Evolutionary conservation across 2,888 invertebrate species (phyloP).

Genomic region (Cabera pusaria): DNA sequence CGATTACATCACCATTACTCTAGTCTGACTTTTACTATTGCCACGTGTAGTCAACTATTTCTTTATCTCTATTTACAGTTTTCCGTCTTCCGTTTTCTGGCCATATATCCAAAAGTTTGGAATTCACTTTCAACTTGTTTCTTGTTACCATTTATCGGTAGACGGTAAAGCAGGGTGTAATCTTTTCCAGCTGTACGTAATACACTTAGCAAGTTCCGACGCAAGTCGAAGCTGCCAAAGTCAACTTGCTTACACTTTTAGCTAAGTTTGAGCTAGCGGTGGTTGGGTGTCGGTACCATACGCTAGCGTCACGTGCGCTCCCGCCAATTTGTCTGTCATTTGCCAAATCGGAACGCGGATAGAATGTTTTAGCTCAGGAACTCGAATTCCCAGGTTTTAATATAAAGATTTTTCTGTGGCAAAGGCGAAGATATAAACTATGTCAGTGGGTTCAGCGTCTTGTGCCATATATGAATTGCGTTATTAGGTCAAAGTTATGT

Average conservation of each 20-base stretch:
- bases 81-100: no score
- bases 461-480: no score
- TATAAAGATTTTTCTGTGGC: not conserved
- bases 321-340: conserved; percentile 71
- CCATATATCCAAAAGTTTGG: no score
- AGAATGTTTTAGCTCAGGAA: conserved; percentile 40
- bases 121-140: no score
- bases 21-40: no score
- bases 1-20: no score
- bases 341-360: conserved; percentile 64
- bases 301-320: conserved; percentile 55
- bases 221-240: conserved; percentile 34
- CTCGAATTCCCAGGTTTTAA: not conserved
- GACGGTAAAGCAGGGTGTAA: not conserved
- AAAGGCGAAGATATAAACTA: no score
- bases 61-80: no score
- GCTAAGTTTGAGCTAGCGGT: conserved; percentile 30
- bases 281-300: conserved; percentile 51
- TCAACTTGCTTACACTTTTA: conserved; percentile 27
- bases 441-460: no score
- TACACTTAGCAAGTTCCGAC: conserved; percentile 19
- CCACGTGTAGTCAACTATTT: no score
- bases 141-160: no score
- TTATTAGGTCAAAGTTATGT: no score
- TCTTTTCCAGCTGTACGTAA: conserved; percentile 16